These are phyloP conservation scores for Chaetodon trifascialis DNA, from an alignment of 2,113 vertebrate species.

Conservation along the genomic window DNA sequence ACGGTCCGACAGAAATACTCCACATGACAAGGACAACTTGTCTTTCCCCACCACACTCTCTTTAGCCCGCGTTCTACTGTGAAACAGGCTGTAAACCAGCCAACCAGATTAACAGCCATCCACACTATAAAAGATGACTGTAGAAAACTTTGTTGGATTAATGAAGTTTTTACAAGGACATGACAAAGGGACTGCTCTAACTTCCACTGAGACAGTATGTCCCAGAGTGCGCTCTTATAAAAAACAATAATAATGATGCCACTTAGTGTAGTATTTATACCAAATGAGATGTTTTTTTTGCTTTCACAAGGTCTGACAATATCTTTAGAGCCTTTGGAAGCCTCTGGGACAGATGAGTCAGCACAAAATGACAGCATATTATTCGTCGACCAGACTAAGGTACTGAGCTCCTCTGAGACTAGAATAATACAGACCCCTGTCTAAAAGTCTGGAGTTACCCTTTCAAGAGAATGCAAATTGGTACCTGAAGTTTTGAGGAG, in stretches of 20 bases:
- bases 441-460: slow-evolving; percentile 63
- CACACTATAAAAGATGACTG: slow-evolving; percentile 54
- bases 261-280: slow-evolving; percentile 23
- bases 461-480: slow-evolving; percentile 73
- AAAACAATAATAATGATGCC: slow-evolving; percentile 24
- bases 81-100: slow-evolving; percentile 42
- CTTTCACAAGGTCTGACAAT: slow-evolving; percentile 36
- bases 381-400: slow-evolving; percentile 46
- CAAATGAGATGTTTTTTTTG: slow-evolving; percentile 32
- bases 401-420: slow-evolving; percentile 45
- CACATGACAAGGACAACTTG: slow-evolving; percentile 68
- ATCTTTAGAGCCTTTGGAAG: slow-evolving; percentile 64
- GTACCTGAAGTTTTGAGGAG: slow-evolving; percentile 61
- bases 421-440: slow-evolving; percentile 59
- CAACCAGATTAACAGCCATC: slow-evolving; percentile 27
- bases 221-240: slow-evolving; percentile 27
- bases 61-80: slow-evolving; percentile 25
- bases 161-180: slow-evolving; percentile 35
- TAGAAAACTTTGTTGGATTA: slow-evolving; percentile 27
- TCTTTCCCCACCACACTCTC: slow-evolving; percentile 51
- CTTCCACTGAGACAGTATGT: slow-evolving; percentile 9
- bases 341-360: slow-evolving; percentile 69
- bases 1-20: slow-evolving; percentile 49
- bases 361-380: slow-evolving; percentile 63
- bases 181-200: slow-evolving; percentile 25